phyloP scores from a whole-genome alignment of 1,140 invertebrate genomes.

The Leptinotarsa texana region DNA sequence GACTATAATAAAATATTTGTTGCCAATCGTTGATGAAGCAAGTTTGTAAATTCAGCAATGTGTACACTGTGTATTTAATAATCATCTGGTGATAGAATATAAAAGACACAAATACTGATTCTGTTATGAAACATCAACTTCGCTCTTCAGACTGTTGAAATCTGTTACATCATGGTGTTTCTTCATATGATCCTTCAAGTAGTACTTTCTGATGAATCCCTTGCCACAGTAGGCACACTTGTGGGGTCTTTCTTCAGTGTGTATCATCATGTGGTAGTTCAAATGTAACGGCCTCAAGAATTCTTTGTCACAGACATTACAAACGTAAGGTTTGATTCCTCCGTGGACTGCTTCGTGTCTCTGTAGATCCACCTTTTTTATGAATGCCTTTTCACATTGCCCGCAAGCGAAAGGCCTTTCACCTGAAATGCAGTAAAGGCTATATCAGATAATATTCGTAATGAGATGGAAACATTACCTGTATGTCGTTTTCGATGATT shows the following conservation, averaged over 20 bases:
- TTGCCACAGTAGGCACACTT: slow-evolving; percentile 42
- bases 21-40: too few relatives aligned
- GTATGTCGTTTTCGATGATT: slow-evolving; percentile 64
- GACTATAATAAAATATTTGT: too few relatives aligned
- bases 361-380: slow-evolving; percentile 49
- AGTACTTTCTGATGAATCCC: slow-evolving; percentile 45
- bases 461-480: slow-evolving; percentile 52
- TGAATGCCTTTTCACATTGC: slow-evolving; percentile 50
- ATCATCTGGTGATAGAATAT: too few relatives aligned
- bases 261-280: slow-evolving; percentile 46
- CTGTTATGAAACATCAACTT: neutral
- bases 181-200: slow-evolving; percentile 42
- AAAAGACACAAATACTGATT: neutral
- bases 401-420: slow-evolving; percentile 43
- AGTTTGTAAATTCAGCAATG: too few relatives aligned
- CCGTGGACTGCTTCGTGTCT: slow-evolving; percentile 65
- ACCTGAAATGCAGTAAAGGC: slow-evolving; percentile 26
- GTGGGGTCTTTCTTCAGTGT: slow-evolving; percentile 47
- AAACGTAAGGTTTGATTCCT: slow-evolving; percentile 68
- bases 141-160: neutral
- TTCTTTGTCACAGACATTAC: slow-evolving; percentile 68
- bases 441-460: too few relatives aligned
- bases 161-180: slow-evolving; percentile 36
- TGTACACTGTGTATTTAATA: too few relatives aligned
- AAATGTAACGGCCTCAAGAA: slow-evolving; percentile 59